Percentiles rank a stretch among this genome's conserved stretches.
Conservation (phyloP, 2,888 invertebrate species). For the Scelioninae gen. 2 region DNA sequence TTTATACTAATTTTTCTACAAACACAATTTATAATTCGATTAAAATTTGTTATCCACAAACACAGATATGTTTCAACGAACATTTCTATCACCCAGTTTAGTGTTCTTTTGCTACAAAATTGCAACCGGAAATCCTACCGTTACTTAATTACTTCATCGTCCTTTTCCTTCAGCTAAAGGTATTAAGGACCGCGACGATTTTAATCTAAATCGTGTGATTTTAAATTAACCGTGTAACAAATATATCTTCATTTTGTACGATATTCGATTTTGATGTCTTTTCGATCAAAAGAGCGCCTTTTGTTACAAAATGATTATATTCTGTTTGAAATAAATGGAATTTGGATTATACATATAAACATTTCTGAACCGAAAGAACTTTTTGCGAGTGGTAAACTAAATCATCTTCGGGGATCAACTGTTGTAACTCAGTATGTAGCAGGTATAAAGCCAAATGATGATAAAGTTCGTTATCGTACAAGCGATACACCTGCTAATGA, state of each 20-base stretch:
- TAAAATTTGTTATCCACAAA: not conserved
- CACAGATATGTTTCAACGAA: not conserved
- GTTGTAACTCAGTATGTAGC: not conserved
- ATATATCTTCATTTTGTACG: no score
- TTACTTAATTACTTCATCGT: conserved; percentile 19
- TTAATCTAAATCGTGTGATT: no score
- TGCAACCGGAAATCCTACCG: conserved; percentile 22
- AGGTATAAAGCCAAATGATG: not conserved
- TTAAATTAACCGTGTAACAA: no score
- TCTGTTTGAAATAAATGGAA: not conserved
- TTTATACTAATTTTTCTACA: not conserved
- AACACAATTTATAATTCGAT: not conserved
- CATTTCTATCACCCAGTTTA: not conserved
- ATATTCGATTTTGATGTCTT: no score
- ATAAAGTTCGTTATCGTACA: conserved; percentile 14
- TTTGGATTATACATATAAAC: no score
- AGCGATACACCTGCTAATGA: conserved; percentile 30
- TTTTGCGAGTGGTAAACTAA: no score
- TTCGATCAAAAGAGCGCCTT: no score
- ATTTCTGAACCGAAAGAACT: no score
- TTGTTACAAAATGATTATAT: no score
- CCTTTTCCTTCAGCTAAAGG: not conserved
- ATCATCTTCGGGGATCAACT: not conserved
- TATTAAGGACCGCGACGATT: no score
- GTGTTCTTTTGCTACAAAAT: not conserved